Base-by-base conservation (phyloP, 2,797 vertebrate genomes). In the Pseudocheirus occidentalis region DNA sequence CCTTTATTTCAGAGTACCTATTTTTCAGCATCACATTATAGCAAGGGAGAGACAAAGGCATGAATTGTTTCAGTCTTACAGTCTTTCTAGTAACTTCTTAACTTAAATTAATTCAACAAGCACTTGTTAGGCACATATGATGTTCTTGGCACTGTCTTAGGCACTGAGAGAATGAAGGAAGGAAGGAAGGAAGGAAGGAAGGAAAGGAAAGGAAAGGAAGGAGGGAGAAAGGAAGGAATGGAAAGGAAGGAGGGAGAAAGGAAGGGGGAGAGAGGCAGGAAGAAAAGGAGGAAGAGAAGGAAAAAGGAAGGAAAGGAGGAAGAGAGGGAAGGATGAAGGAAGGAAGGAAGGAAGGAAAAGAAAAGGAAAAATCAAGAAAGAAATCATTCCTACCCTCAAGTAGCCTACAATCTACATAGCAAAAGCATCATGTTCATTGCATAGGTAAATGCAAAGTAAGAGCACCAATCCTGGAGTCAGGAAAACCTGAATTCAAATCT, bases 221-320 rank as follows among this genome's bases (percentile, higher is more conserved):
- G 0, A 27, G 10, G 28, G 9, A 58, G 0, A 1, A 3, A 29
- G 2, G 28, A 0, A 27, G 28, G 7, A 29, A 58, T n/a, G 9
- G 10, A 11, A 29, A 9, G 7, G 3, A 5, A 1, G 4, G 1
- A n/a, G 13, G 5, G 4, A 16, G 4, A 5, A n/a, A n/a, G 5
- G 1, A 58, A 10, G n/a, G n/a, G 6, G 27, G 7, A 10, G 28
- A 2, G 6, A 58, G 2, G 28, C 11, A 31, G 5, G 28, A 11
- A 29, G 29, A 0, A 3, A 59, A 10, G 58, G 12, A 31, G 9
- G 18, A 58, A 18, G 9, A 10, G 9, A 54, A 9, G 9, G 10
- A 11, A 10, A 9, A 1, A 12, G 53, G 53, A 1, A 12, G 10
- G 53, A 54, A 11, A 9, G 53, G 10, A 54, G 53, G 53, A 54